Evolutionary conservation across 2,888 invertebrate genomes (phyloP).

Genomic region (Chironomus tentans): DNA sequence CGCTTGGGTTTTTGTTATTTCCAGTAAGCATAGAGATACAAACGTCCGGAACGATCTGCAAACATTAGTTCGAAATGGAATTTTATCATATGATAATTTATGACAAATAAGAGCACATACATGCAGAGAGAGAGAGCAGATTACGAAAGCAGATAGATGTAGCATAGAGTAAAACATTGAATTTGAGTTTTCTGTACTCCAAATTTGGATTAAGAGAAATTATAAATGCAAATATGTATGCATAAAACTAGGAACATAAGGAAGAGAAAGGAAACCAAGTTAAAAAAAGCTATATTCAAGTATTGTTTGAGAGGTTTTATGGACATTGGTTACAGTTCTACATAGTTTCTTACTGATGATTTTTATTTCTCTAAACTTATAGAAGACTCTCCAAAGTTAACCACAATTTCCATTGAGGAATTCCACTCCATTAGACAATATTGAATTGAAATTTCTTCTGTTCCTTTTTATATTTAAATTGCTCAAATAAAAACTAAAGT

Average conservation of each 20-base stretch:
- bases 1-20: slow-evolving; percentile 2
- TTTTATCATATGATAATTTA: slow-evolving; percentile 18
- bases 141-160: neutral
- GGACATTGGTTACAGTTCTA: neutral
- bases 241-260: neutral
- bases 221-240: slow-evolving; percentile 23
- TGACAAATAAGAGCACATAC: slow-evolving; percentile 18
- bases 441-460: no score
- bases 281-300: neutral
- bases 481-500: no score
- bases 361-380: no score
- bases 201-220: slow-evolving; percentile 20
- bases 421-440: no score
- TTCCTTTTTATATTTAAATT: no score
- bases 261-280: neutral
- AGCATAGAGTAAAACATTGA: neutral
- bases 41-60: neutral
- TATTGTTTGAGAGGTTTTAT: neutral
- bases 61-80: slow-evolving; percentile 3
- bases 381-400: no score
- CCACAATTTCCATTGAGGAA: no score
- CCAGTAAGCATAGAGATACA: neutral
- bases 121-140: neutral
- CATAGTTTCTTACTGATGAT: no score
- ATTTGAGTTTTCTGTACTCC: neutral